A percentile compares a stretch with the other conserved stretches of the same genome.
phyloP scores from a whole-genome alignment of 2,888 invertebrate genomes.

The Scaptomyza parva region DNA sequence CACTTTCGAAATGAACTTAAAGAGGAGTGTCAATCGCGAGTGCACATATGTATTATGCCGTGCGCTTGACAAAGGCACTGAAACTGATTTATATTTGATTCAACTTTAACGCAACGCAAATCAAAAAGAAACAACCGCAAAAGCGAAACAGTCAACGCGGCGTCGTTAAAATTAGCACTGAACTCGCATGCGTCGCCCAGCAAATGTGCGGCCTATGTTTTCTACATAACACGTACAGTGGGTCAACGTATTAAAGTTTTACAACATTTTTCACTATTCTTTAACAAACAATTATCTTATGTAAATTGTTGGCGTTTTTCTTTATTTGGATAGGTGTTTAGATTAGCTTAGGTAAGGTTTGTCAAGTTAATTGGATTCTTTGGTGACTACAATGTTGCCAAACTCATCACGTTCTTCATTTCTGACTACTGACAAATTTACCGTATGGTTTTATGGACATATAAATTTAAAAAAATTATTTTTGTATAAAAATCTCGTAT shows the following conservation, averaged over 20 bases:
- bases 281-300: neutral
- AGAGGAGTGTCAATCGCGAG: conserved; percentile 11
- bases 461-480: too few relatives aligned
- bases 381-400: neutral
- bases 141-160: conserved; percentile 68
- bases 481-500: neutral
- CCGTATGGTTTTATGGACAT: neutral
- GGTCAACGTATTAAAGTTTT: neutral
- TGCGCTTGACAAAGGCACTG: conserved; percentile 65
- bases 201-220: conserved; percentile 70
- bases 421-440: neutral
- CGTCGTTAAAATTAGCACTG: conserved; percentile 76
- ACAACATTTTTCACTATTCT: neutral
- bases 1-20: conserved; percentile 36
- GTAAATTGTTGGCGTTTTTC: neutral
- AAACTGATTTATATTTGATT: conserved; percentile 61
- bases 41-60: conserved; percentile 5
- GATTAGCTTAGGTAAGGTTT: neutral
- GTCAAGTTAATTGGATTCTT: neutral
- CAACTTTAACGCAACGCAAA: conserved; percentile 55
- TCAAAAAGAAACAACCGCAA: conserved; percentile 66
- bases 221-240: conserved; percentile 43
- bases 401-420: neutral
- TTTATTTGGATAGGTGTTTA: neutral
- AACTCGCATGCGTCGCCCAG: conserved; percentile 60